Percentiles rank a stretch among this genome's conserved stretches.
Conservation (phyloP, 2,888 invertebrate genomes). For the Tetropium fuscum region DNA sequence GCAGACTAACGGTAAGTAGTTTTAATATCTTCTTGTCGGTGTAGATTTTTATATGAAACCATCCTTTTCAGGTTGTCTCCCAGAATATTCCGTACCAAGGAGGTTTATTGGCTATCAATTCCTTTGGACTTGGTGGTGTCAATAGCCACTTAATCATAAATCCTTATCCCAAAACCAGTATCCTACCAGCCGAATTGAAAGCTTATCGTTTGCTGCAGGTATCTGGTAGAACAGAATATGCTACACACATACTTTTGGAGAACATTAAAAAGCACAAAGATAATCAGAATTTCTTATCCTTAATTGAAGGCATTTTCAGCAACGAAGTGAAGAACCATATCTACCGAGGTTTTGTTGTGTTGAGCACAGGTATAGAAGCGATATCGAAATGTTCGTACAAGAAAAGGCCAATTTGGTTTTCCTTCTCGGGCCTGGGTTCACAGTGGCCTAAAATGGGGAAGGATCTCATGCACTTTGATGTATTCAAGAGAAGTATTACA, state of each 20-base stretch:
- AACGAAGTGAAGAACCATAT: slow-evolving; percentile 77
- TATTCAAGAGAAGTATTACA: slow-evolving; percentile 70
- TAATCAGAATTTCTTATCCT: slow-evolving; percentile 76
- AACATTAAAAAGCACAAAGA: slow-evolving; percentile 70
- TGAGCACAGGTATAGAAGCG: background rate
- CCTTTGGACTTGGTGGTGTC: slow-evolving; percentile 75
- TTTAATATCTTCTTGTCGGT: too few relatives aligned
- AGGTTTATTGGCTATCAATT: slow-evolving; percentile 71
- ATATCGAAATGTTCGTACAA: slow-evolving; percentile 8
- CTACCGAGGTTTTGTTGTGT: slow-evolving; percentile 77
- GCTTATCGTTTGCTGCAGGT: slow-evolving; percentile 63
- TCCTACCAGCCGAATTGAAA: slow-evolving; percentile 5
- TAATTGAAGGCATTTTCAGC: slow-evolving; percentile 78
- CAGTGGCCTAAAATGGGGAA: slow-evolving; percentile 76
- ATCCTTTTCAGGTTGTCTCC: slow-evolving; percentile 64
- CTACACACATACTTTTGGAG: slow-evolving; percentile 73
- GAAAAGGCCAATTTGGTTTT: slow-evolving; percentile 71
- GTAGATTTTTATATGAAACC: too few relatives aligned
- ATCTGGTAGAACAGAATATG: slow-evolving; percentile 79
- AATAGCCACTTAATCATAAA: slow-evolving; percentile 68
- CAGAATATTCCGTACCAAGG: slow-evolving; percentile 67
- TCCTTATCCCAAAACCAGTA: slow-evolving; percentile 55
- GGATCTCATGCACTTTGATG: slow-evolving; percentile 70
- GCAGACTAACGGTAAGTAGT: slow-evolving; percentile 64
- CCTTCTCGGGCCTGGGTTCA: slow-evolving; percentile 77